Conservation (phyloP, 2,888 invertebrate genomes). For the Drosophila mettleri region DNA sequence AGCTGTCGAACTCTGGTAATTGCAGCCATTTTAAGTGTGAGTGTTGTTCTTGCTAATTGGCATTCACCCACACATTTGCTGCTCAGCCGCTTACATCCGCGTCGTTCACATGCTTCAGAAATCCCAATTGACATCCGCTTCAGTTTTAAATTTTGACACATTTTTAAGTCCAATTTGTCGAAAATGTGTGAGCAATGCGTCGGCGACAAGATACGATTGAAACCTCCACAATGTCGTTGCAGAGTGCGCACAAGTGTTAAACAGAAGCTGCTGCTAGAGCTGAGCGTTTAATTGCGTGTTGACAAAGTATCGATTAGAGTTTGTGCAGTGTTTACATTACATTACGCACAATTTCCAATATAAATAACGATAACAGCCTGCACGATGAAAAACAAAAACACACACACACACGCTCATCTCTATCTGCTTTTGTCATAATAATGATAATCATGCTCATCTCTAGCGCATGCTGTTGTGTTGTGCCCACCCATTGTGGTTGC, state of each 20-base stretch:
- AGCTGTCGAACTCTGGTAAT: background rate
- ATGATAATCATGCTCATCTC: conserved; percentile 31
- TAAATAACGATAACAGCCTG: background rate
- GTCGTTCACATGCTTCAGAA: conserved; percentile 48
- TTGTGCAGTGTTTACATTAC: background rate
- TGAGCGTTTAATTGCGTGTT: conserved; percentile 18
- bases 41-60: conserved; percentile 39
- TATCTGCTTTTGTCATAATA: conserved; percentile 2
- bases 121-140: conserved; percentile 73
- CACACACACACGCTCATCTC: background rate
- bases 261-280: conserved; percentile 43
- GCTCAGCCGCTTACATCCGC: conserved; percentile 57
- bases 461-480: conserved; percentile 15
- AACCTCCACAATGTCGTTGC: conserved; percentile 33
- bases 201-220: conserved; percentile 47
- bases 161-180: conserved; percentile 55
- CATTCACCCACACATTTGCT: conserved; percentile 34
- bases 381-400: background rate
- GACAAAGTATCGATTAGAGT: conserved; percentile 9
- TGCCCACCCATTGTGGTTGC: conserved; percentile 38
- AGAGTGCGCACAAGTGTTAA: conserved; percentile 36
- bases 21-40: conserved; percentile 20
- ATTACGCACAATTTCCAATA: background rate
- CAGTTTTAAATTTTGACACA: conserved; percentile 77
- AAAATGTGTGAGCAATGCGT: conserved; percentile 40